Evolutionary conservation across 2,888 invertebrate genomes (phyloP).

Genomic region (Argynnis bischoffii): DNA sequence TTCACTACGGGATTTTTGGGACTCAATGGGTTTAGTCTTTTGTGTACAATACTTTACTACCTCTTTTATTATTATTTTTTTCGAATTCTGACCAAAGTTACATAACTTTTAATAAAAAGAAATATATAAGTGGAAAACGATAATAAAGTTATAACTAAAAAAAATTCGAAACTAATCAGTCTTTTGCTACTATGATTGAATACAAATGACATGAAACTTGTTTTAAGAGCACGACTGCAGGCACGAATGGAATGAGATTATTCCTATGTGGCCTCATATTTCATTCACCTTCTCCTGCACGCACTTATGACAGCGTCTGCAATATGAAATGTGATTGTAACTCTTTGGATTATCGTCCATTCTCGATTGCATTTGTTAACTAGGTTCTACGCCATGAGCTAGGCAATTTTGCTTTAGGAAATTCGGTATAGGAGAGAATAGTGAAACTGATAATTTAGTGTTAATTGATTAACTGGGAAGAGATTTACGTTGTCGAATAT

Average conservation of each 20-base stretch:
- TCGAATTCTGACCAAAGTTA: slow-evolving; percentile 42
- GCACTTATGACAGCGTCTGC: slow-evolving; percentile 49
- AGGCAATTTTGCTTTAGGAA: slow-evolving; percentile 66
- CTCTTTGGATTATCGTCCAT: slow-evolving; percentile 51
- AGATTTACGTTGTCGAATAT: slow-evolving; percentile 56
- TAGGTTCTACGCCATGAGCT: slow-evolving; percentile 54
- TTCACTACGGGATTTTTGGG: slow-evolving; percentile 65
- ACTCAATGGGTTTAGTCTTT: slow-evolving; percentile 74
- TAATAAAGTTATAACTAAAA: background rate
- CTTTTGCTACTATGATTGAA: slow-evolving; percentile 20
- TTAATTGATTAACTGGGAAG: slow-evolving; percentile 56
- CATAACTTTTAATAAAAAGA: too few species aligned
- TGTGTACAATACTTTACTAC: slow-evolving; percentile 73
- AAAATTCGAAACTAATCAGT: background rate
- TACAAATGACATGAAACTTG: slow-evolving; percentile 37
- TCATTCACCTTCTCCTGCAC: slow-evolving; percentile 64
- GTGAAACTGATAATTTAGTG: slow-evolving; percentile 62
- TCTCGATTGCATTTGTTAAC: slow-evolving; percentile 45
- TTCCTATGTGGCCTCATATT: slow-evolving; percentile 72
- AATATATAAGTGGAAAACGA: background rate
- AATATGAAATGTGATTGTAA: slow-evolving; percentile 50
- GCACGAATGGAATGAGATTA: slow-evolving; percentile 66
- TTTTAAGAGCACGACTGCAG: slow-evolving; percentile 55
- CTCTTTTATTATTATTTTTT: slow-evolving; percentile 60
- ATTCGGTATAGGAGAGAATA: slow-evolving; percentile 56